Conservation (phyloP, 2,888 invertebrate genomes). For the Busseola fusca region DNA sequence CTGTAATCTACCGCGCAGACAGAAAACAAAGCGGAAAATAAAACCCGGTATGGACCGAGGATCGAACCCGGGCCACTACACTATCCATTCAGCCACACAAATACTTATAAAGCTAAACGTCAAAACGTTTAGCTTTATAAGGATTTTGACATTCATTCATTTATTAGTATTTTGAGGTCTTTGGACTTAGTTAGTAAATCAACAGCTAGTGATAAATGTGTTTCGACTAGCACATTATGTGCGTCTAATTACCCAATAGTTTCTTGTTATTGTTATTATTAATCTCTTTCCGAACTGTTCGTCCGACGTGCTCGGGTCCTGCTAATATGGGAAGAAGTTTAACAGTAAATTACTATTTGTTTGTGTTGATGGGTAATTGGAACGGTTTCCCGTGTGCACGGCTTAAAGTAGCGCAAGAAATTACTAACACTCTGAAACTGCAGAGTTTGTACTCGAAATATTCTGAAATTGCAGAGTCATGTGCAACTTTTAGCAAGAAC, state of each 20-base stretch:
- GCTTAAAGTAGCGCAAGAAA: neutral
- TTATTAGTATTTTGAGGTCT: too few relatives aligned
- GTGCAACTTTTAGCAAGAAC: neutral
- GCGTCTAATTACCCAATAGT: constrained; percentile 56
- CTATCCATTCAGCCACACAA: too few relatives aligned
- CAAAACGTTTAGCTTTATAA: too few relatives aligned
- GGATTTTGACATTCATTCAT: too few relatives aligned
- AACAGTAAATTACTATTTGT: constrained; percentile 42
- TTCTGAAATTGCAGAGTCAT: constrained; percentile 7
- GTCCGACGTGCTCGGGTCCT: constrained; percentile 27
- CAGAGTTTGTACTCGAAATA: constrained; percentile 6
- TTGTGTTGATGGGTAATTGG: constrained; percentile 25
- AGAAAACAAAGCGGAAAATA: too few relatives aligned
- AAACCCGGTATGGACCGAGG: too few relatives aligned
- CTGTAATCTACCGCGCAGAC: too few relatives aligned
- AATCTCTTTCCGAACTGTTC: constrained; percentile 53
- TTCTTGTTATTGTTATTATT: constrained; percentile 59
- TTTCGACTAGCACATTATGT: constrained; percentile 43
- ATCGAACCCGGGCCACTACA: too few relatives aligned
- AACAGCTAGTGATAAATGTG: constrained; percentile 46
- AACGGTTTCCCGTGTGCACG: constrained; percentile 7
- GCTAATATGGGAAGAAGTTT: constrained; percentile 42
- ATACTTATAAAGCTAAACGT: constrained; percentile 8
- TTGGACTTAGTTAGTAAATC: constrained; percentile 47
- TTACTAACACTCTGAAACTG: constrained; percentile 5